A percentile compares a stretch with the other conserved stretches of the same genome.
phyloP scores from a whole-genome alignment of 2,888 invertebrate species.

The Chloroclysta siterata region DNA sequence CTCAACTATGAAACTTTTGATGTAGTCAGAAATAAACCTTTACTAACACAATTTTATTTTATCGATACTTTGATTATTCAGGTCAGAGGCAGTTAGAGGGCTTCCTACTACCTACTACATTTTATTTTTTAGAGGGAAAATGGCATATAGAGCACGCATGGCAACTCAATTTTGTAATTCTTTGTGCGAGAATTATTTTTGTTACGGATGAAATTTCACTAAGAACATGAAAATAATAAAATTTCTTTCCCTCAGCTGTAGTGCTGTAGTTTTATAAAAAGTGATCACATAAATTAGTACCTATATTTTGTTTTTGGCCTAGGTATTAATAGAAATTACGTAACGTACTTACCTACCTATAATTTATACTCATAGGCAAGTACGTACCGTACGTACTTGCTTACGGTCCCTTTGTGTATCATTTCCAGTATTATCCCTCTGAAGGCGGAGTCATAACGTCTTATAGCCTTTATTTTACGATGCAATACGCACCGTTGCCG shows the following conservation, averaged over 20 bases:
- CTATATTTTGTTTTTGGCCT: no score
- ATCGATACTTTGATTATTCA: constrained; percentile 54
- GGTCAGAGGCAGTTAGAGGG: constrained; percentile 59
- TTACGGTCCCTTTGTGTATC: constrained; percentile 4
- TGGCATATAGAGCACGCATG: not conserved
- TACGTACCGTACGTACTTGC: no score
- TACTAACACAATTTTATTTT: constrained; percentile 43
- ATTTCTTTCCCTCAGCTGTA: no score
- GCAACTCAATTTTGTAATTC: not conserved
- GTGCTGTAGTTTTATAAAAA: no score
- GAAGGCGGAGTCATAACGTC: constrained; percentile 65
- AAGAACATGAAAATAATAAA: no score
- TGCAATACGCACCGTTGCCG: constrained; percentile 73
- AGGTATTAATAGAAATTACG: no score
- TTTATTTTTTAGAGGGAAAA: constrained; percentile 52
- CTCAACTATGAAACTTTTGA: constrained; percentile 32
- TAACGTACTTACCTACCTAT: no score
- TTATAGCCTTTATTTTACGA: constrained; percentile 75
- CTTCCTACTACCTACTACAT: constrained; percentile 46
- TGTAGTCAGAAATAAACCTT: constrained; percentile 40
- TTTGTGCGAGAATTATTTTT: not conserved
- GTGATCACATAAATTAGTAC: no score
- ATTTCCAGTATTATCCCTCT: constrained; percentile 20
- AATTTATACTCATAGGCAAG: no score
- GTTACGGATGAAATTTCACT: not conserved